Evolutionary conservation across 2,888 invertebrate genomes (phyloP).

Genomic region (Xestoiulus laeticollis): DNA sequence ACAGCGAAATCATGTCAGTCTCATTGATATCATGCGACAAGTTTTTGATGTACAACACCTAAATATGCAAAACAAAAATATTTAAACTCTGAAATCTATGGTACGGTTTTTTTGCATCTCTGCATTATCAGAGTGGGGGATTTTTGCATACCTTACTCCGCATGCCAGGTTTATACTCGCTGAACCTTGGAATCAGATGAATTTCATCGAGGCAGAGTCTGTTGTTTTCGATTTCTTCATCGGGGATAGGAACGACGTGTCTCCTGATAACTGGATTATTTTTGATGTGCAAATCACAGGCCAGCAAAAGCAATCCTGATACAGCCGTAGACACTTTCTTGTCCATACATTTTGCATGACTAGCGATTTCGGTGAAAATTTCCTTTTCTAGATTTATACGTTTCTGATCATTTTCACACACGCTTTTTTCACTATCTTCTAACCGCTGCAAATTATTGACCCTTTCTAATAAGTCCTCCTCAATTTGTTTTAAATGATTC

Average conservation of each 20-base stretch:
- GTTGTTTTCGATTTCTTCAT: conserved; percentile 50
- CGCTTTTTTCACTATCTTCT: too few relatives aligned
- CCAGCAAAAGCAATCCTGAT: background rate
- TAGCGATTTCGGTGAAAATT: too few relatives aligned
- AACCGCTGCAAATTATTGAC: too few relatives aligned
- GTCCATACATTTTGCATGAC: too few relatives aligned
- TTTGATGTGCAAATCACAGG: background rate
- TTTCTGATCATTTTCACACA: too few relatives aligned
- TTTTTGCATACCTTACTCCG: conserved; percentile 45
- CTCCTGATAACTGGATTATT: background rate
- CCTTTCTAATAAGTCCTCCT: conserved; percentile 39
- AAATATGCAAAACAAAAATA: conserved; percentile 4
- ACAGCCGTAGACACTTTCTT: background rate
- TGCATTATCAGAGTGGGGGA: too few relatives aligned
- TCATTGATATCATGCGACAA: conserved; percentile 27
- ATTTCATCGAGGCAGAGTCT: conserved; percentile 49
- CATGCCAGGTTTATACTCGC: conserved; percentile 49
- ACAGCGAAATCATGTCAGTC: conserved; percentile 50
- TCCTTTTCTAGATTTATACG: too few relatives aligned
- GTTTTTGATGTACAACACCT: conserved; percentile 54
- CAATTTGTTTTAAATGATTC: conserved; percentile 52
- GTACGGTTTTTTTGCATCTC: too few relatives aligned
- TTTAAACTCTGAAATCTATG: background rate
- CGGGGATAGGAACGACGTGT: conserved; percentile 25
- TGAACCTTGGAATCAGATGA: conserved; percentile 49